These are phyloP conservation scores for Columba livia DNA, from an alignment of 2,113 vertebrate genomes.

Conservation along the genomic window DNA sequence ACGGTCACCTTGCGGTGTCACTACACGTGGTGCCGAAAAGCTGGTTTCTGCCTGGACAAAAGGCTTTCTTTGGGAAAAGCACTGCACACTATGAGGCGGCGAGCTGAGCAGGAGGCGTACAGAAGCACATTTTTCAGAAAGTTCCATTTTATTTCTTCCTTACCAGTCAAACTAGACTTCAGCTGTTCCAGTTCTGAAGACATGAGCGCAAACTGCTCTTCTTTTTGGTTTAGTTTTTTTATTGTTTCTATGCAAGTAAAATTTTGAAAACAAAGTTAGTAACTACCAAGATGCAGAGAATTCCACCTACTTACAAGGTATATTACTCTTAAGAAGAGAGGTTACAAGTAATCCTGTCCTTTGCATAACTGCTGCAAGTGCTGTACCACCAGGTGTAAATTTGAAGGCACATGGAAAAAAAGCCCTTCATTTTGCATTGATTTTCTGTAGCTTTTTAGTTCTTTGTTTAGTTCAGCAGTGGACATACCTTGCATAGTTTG, in stretches of 20 bases:
- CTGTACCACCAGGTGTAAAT: not conserved
- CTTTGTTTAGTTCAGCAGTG: not conserved
- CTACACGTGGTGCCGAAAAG: not conserved
- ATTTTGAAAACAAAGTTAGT: conserved; percentile 36
- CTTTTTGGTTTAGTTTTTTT: conserved; percentile 83
- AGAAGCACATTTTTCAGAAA: not conserved
- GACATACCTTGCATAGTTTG: conserved; percentile 88
- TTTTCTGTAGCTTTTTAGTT: not conserved
- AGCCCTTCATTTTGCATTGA: not conserved
- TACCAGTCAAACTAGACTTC: conserved; percentile 76
- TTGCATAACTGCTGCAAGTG: not conserved
- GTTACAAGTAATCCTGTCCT: not conserved
- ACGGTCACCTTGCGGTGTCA: not conserved
- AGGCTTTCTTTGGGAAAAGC: not conserved
- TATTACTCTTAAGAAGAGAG: not conserved
- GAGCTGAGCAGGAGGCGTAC: not conserved
- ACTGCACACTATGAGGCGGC: rapidly evolving
- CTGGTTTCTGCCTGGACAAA: not conserved
- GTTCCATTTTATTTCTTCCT: not conserved
- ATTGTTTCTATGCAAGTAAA: conserved; percentile 81
- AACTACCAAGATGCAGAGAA: not conserved
- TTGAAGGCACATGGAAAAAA: not conserved
- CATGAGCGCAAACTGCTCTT: conserved; percentile 82
- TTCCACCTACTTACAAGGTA: not conserved
- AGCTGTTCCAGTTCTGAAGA: conserved; percentile 83